Evolutionary conservation across 1,140 invertebrate species (phyloP), one percentile per base, ranked within the genome.

Genomic region (Stenopsyche tienmushanensis): DNA sequence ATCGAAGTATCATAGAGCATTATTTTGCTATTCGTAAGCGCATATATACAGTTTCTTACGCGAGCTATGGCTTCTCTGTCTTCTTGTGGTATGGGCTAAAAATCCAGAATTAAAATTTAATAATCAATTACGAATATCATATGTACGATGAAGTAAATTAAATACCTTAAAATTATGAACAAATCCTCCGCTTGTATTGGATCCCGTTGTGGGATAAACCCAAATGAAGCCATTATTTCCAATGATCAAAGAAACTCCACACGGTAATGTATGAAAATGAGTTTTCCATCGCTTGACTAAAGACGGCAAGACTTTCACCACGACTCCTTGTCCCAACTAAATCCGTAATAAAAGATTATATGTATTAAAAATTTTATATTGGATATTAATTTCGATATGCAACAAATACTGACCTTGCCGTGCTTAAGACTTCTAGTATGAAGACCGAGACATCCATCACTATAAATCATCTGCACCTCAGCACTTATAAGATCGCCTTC

Each of bases 401-500:
- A n/a, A n/a, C n/a, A n/a, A 34, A 18, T 26, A 58, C 13, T 74
- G 74, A 94, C 88, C 83, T 97, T 99, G 47, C 97, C 97, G 85
- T 99, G 99, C 74, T 97, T 98, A 42, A 97, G 85, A 80, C 92
- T 97, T 77, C 97, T 85, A 0, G 97, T 98, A 74, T 99, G 96
- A 17, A 99, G 81, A 0, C 93, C 95, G 1, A 99, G 75, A 3
- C 92, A 88, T 17, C 97, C 95, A 82, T 99, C 97, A 34, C 87
- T 83, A 75, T 90, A 95, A 17, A 96, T 86, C 77, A 88, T 94
- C 76, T 99, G 93, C 0, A 99, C 96, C 85, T 99, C 96, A 9
- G 96, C 96, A 80, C 94, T 97, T 34, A 99, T 95, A 0, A 99
- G 80, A 81, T 99, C 97, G 20, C 97, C 97, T 81, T 99, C 96